phyloP scores from a whole-genome alignment of 53 echinoderm and acorn worm genomes.

The Zoroaster sp. region DNA sequence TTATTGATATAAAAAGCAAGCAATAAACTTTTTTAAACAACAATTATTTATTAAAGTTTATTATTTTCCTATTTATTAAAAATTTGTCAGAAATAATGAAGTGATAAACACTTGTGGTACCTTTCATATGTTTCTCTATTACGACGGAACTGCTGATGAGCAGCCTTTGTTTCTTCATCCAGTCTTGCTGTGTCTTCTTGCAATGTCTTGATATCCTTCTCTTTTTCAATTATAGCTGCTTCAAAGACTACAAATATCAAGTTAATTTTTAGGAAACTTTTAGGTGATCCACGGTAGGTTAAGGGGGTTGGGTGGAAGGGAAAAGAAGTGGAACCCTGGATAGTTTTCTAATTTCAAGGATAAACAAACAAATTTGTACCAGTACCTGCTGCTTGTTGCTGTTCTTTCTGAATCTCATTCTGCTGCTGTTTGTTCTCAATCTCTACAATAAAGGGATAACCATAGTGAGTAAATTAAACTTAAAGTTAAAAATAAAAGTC shows the following conservation, averaged over 20 bases:
- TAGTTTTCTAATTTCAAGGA: neutral
- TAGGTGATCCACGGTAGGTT: no score
- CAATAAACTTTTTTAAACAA: no score
- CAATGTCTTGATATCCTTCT: constrained; percentile 54
- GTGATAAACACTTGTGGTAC: no score
- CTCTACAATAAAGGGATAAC: constrained; percentile 45
- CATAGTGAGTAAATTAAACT: neutral
- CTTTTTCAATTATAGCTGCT: constrained; percentile 57
- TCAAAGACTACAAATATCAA: constrained; percentile 78
- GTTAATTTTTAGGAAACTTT: no score
- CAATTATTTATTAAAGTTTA: no score
- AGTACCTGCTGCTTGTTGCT: constrained; percentile 72
- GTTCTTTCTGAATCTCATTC: constrained; percentile 68
- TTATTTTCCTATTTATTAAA: no score
- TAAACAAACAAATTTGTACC: neutral
- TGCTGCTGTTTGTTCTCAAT: constrained; percentile 79
- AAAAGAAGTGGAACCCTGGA: no score
- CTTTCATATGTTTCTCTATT: constrained; percentile 78
- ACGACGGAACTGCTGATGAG: constrained; percentile 75
- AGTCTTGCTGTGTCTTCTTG: constrained; percentile 61
- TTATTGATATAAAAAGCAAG: no score
- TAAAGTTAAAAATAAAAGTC: neutral
- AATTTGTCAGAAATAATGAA: no score
- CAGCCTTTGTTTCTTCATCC: constrained; percentile 77
- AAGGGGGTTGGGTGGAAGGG: no score